Evolutionary conservation across 2,113 vertebrate species (phyloP).

Genomic region (Thomomys bottae): DNA sequence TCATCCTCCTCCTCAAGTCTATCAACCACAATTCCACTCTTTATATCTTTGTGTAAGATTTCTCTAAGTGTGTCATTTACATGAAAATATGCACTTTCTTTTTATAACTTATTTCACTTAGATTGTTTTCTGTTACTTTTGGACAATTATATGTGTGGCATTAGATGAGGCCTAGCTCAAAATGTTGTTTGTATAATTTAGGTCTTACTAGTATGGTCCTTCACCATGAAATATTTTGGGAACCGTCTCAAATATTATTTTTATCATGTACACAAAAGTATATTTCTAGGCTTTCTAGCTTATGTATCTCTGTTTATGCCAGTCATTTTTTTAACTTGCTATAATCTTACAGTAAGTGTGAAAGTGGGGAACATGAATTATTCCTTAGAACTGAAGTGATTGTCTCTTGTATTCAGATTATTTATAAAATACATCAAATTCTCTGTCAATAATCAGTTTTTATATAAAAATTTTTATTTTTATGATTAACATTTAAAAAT

Average conservation of each 20-base stretch:
- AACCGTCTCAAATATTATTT: background rate
- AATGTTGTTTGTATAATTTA: background rate
- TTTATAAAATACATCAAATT: background rate
- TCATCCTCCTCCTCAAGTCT: background rate
- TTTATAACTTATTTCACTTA: background rate
- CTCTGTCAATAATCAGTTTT: background rate
- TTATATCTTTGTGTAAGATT: background rate
- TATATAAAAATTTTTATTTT: conserved; percentile 66
- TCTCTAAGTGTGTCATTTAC: background rate
- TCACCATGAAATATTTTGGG: background rate
- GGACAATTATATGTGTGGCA: background rate
- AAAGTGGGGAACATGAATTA: background rate
- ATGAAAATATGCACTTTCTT: background rate
- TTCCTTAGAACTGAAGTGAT: no score
- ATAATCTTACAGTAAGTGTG: background rate
- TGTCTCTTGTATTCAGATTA: background rate
- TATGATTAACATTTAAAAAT: conserved; percentile 42
- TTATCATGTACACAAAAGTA: background rate
- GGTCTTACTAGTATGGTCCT: background rate
- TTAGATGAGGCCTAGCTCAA: no score
- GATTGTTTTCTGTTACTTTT: background rate
- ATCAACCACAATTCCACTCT: no score
- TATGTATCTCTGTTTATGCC: background rate
- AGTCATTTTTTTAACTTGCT: background rate
- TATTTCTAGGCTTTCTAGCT: background rate